Conservation (phyloP, 2,113 vertebrate genomes). For the mouse (Mus musculus) region GRCm39 chr16:57777501-57778000, state of each 20-base stretch:
- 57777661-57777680: background rate
- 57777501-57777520: background rate
- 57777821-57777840: background rate
- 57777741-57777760: background rate
- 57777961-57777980: conserved; percentile 36
- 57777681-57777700: conserved; percentile 25
- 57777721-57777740: background rate
- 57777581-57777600: background rate
- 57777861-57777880: conserved; percentile 4
- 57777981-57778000: conserved; percentile 51
- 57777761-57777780: background rate
- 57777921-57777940: conserved; percentile 11
- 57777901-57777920: background rate
- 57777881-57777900: background rate
- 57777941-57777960: background rate
- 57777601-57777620: background rate
- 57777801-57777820: background rate
- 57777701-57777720: background rate
- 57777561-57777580: background rate
- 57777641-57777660: background rate
- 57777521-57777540: conserved; percentile 29
- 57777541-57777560: conserved; percentile 44
- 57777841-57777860: background rate
- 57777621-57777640: background rate
- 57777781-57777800: background rate